A percentile compares a stretch with the other conserved stretches of the same genome.
These are phyloP conservation scores for Gymnocephalus cernua DNA, from an alignment of 2,113 vertebrate genomes.

Conservation along the genomic window DNA sequence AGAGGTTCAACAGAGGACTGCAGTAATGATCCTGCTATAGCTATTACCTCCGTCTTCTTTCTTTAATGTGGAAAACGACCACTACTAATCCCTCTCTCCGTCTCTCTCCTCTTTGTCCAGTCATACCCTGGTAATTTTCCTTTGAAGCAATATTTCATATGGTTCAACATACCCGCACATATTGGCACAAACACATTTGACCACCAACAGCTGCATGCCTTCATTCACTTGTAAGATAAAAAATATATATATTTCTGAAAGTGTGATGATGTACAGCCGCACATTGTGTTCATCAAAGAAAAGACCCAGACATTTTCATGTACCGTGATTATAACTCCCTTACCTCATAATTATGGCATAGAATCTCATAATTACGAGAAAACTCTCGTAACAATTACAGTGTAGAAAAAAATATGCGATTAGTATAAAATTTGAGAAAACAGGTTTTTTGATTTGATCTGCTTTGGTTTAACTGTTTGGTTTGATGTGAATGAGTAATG, in stretches of 20 bases:
- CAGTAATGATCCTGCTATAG: conserved; percentile 51
- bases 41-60: conserved; percentile 38
- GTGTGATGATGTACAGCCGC: not conserved
- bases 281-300: conserved; percentile 18
- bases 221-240: not conserved
- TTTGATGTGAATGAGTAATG: not conserved
- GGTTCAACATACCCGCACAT: conserved; percentile 5
- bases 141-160: conserved; percentile 37
- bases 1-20: conserved; percentile 20
- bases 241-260: not conserved
- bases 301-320: conserved; percentile 21
- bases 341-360: conserved; percentile 11
- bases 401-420: conserved; percentile 22
- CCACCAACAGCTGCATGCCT: conserved; percentile 21
- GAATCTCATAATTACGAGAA: conserved; percentile 31
- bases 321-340: conserved; percentile 32
- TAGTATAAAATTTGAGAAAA: conserved; percentile 16
- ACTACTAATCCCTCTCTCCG: conserved; percentile 31
- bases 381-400: conserved; percentile 40
- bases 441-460: not conserved
- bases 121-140: conserved; percentile 32
- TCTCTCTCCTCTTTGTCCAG: conserved; percentile 28
- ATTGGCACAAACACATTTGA: conserved; percentile 27
- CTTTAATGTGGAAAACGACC: conserved; percentile 67
- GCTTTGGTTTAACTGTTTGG: not conserved